Conservation (phyloP, 2,113 vertebrate species). For the Megaleporinus macrocephalus region DNA sequence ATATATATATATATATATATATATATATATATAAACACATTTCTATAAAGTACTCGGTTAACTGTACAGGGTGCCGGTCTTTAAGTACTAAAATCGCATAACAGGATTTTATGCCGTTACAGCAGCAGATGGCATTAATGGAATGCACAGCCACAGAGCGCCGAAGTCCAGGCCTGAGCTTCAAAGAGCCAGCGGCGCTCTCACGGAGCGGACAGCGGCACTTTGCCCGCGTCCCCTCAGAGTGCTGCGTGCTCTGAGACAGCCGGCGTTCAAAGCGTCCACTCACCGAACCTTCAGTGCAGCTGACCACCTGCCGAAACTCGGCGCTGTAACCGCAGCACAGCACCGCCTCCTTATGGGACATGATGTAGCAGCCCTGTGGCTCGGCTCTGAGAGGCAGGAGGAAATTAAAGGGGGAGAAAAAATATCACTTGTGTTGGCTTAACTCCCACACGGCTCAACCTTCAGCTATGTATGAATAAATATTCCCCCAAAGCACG, state of each 20-base stretch:
- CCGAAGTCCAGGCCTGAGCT: background rate
- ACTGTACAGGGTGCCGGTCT: too few relatives aligned
- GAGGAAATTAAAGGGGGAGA: slow-evolving; percentile 18
- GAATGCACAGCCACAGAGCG: background rate
- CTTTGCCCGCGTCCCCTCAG: background rate
- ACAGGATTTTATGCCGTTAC: background rate
- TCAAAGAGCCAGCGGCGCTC: background rate
- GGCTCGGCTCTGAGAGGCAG: slow-evolving; percentile 60
- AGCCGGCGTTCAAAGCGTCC: background rate
- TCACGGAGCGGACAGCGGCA: background rate
- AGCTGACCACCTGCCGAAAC: slow-evolving; percentile 83
- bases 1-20: too few relatives aligned
- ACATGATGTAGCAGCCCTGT: slow-evolving; percentile 64
- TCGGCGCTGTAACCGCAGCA: slow-evolving; percentile 78
- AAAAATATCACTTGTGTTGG: background rate
- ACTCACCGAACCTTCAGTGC: slow-evolving; percentile 82
- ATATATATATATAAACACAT: too few relatives aligned
- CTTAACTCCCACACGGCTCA: background rate
- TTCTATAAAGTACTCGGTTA: background rate
- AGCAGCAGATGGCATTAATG: background rate
- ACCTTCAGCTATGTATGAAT: background rate
- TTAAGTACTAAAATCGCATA: too few relatives aligned
- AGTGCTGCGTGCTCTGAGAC: background rate
- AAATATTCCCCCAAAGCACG: background rate
- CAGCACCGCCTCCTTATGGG: slow-evolving; percentile 77